Evolutionary conservation across 2,888 invertebrate genomes (phyloP).

Genomic region (Thereva unica): DNA sequence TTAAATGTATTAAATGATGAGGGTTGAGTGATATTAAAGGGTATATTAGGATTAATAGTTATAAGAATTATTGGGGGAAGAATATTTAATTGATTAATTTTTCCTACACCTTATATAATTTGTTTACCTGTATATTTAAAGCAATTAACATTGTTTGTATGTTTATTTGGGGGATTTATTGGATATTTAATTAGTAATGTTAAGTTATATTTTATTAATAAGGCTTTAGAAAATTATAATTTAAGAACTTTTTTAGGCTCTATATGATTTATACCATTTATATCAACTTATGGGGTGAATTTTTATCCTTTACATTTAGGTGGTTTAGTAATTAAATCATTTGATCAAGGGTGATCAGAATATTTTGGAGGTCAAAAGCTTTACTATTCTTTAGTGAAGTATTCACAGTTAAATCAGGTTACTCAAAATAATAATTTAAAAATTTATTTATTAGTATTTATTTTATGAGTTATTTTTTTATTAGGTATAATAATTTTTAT

Average conservation of each 20-base stretch:
- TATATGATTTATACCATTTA: conserved; percentile 64
- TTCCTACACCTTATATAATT: conserved; percentile 61
- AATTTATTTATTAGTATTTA: conserved; percentile 60
- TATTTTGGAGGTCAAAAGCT: conserved; percentile 59
- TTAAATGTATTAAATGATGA: conserved; percentile 62
- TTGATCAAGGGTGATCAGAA: conserved; percentile 62
- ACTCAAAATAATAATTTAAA: conserved; percentile 61
- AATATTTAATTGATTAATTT: conserved; percentile 63
- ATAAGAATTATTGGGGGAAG: conserved; percentile 60
- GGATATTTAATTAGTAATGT: no score
- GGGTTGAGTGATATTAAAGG: conserved; percentile 60
- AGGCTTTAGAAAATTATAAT: conserved; percentile 56
- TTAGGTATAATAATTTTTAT: conserved; percentile 19
- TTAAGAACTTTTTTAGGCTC: conserved; percentile 53
- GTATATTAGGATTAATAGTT: conserved; percentile 53
- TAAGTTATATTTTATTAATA: conserved; percentile 58
- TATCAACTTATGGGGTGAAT: conserved; percentile 60
- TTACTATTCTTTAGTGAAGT: conserved; percentile 55
- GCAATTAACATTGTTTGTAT: conserved; percentile 61
- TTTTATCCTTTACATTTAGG: conserved; percentile 59
- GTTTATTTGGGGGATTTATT: conserved; percentile 56
- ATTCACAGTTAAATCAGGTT: conserved; percentile 56
- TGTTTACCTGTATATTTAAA: conserved; percentile 62
- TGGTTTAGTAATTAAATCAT: conserved; percentile 55
- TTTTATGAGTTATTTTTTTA: conserved; percentile 54